Evolutionary conservation across 2,888 invertebrate genomes (phyloP), one percentile per base, ranked within the genome.

Genomic region (Parnassius glacialis): DNA sequence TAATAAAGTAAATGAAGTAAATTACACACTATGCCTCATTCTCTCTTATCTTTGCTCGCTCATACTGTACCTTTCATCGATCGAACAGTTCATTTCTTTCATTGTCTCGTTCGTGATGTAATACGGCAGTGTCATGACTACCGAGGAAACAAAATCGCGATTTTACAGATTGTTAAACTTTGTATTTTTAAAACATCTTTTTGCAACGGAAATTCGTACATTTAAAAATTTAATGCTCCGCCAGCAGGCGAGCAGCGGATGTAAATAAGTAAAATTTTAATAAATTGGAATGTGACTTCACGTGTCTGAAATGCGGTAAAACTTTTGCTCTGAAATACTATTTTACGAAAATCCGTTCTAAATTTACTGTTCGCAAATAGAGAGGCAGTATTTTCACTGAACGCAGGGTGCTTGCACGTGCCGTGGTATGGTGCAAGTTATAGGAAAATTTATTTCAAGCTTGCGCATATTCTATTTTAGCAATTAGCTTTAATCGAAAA

Each of bases 311-410:
- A 69, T 67, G 66, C 66, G 67, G 69, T 66, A 67, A 69, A 69
- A 69, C 67, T 68, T 70, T 67, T 60, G 65, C 62, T 61, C 61
- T 47, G 64, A 61, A 66, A 64, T 68, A 64, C 65, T 67, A 70
- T 71, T 70, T 71, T 60, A 65, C 63, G 67, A 66, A 68, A 72
- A 72, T 72, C 68, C 67, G 64, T 68, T 65, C 67, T 62, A 68
- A 70, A 70, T 72, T 70, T 68, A 68, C 69, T 67, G 64, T 65
- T 65, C 59, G 61, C 70, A 68, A 71, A 71, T 67, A 68, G 62
- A 62, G 64, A 61, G 64, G 59, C 48, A 59, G 61, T 58, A 61
- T 63, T 64, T 57, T 52, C 56, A 60, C 64, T 57, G 64, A 61
- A 60, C 64, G 57, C 59, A 16, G 47, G 42, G 52, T 43, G 57